Conservation (phyloP, 2,113 vertebrate species). For the Clarias magur region DNA sequence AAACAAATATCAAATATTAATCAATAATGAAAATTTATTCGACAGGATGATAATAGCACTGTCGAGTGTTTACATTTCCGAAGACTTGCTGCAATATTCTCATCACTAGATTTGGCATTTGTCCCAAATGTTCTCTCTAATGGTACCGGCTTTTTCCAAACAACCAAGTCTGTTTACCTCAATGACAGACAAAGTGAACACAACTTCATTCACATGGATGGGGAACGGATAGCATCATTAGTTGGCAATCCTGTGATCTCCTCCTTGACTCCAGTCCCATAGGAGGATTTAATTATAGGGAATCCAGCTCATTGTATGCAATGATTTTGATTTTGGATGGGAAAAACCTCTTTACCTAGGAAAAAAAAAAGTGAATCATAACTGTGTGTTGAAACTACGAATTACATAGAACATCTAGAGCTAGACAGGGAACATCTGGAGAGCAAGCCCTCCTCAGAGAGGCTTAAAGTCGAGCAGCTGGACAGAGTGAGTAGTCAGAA, state of each 20-base stretch:
- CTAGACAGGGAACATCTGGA: constrained; percentile 86
- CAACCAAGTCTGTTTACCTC: not conserved
- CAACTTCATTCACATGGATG: not conserved
- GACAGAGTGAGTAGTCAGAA: constrained; percentile 57
- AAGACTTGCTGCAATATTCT: constrained; percentile 4
- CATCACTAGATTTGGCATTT: constrained; percentile 12
- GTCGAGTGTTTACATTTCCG: constrained; percentile 15
- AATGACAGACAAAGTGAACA: constrained; percentile 21
- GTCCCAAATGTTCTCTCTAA: not conserved
- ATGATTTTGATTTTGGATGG: constrained; percentile 13
- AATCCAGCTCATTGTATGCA: not conserved
- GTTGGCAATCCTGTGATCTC: constrained; percentile 24
- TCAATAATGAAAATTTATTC: not conserved
- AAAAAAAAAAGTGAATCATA: constrained; percentile 64
- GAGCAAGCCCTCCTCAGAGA: constrained; percentile 75
- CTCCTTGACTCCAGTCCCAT: not conserved
- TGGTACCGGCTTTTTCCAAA: constrained; percentile 23
- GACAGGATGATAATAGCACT: not conserved
- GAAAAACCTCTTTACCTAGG: constrained; percentile 73
- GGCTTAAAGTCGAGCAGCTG: constrained; percentile 73
- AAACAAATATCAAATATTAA: not conserved
- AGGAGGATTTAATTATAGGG: constrained; percentile 39
- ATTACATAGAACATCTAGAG: constrained; percentile 84
- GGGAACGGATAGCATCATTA: constrained; percentile 46
- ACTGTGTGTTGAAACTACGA: constrained; percentile 64